These are phyloP conservation scores for Hylomyscus alleni DNA, from an alignment of 2,797 vertebrate species.

Conservation along the genomic window DNA sequence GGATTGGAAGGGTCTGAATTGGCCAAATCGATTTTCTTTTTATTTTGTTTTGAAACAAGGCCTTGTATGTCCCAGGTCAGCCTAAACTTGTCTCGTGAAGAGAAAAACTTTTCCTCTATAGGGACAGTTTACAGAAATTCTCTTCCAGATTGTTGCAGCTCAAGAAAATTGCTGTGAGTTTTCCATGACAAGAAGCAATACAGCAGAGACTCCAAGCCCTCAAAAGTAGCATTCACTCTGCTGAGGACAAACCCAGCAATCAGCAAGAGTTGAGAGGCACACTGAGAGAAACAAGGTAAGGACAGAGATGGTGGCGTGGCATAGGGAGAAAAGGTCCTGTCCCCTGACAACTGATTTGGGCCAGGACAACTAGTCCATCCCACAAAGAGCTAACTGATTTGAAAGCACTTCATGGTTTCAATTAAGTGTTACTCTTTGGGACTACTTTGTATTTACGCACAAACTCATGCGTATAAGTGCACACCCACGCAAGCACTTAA, in stretches of 20 bases:
- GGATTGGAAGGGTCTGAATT: background rate
- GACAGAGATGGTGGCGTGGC: background rate
- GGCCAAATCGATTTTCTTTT: background rate
- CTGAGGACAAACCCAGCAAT: background rate
- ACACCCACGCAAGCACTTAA: background rate
- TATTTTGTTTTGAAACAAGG: background rate
- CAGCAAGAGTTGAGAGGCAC: background rate
- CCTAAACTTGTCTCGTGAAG: background rate
- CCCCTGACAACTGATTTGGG: slow-evolving; percentile 9
- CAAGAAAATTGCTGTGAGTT: background rate
- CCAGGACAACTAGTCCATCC: slow-evolving; percentile 4
- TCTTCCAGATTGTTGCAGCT: slow-evolving; percentile 4
- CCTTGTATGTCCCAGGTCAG: background rate
- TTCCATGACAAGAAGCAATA: background rate
- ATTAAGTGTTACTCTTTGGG: slow-evolving; percentile 35
- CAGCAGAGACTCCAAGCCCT: background rate
- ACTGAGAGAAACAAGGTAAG: background rate
- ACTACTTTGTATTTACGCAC: slow-evolving; percentile 9
- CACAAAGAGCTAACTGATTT: slow-evolving; percentile 61
- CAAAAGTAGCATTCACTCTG: background rate
- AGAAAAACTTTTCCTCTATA: background rate
- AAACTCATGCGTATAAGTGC: background rate
- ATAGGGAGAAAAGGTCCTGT: background rate
- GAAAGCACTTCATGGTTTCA: slow-evolving; percentile 50
- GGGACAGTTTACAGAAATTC: background rate